These are phyloP conservation scores for Lota lota DNA, from an alignment of 2,113 vertebrate genomes.

Conservation along the genomic window DNA sequence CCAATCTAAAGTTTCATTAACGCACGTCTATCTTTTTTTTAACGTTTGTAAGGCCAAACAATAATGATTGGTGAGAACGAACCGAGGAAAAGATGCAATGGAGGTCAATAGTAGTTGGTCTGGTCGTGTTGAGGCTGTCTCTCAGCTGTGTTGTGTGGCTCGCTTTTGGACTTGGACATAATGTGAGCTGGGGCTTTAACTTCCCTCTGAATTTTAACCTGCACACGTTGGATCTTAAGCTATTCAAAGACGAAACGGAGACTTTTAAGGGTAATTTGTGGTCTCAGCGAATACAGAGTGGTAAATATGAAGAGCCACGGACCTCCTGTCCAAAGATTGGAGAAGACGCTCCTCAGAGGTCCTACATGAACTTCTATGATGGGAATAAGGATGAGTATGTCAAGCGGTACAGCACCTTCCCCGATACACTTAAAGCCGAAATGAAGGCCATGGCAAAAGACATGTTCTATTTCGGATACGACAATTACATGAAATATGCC, in stretches of 20 bases:
- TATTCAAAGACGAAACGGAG: conserved; percentile 55
- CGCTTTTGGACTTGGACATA: conserved; percentile 78
- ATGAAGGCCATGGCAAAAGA: conserved; percentile 87
- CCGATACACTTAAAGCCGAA: conserved; percentile 77
- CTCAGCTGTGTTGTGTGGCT: conserved; percentile 82
- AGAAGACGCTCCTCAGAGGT: conserved; percentile 43
- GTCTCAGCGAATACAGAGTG: conserved; percentile 54
- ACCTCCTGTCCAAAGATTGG: conserved; percentile 49
- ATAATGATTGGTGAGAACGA: conserved; percentile 72
- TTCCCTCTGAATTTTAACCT: conserved; percentile 72
- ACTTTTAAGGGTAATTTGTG: conserved; percentile 42
- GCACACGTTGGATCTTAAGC: conserved; percentile 61
- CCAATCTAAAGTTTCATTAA: neutral
- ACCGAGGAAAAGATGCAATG: conserved; percentile 88
- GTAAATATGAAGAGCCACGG: conserved; percentile 36
- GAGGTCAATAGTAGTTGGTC: conserved; percentile 88
- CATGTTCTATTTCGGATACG: conserved; percentile 96
- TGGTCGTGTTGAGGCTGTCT: conserved; percentile 83
- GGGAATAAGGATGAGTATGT: conserved; percentile 83
- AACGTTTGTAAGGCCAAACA: conserved; percentile 43
- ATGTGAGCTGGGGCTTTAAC: conserved; percentile 78
- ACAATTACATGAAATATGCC: conserved; percentile 95
- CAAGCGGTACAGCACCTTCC: conserved; percentile 83
- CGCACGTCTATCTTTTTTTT: conserved; percentile 15
- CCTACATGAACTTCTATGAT: conserved; percentile 72